Percentiles rank a stretch among this genome's conserved stretches.
Conservation (phyloP, 2,888 invertebrate species). For the Lottia scabra region DNA sequence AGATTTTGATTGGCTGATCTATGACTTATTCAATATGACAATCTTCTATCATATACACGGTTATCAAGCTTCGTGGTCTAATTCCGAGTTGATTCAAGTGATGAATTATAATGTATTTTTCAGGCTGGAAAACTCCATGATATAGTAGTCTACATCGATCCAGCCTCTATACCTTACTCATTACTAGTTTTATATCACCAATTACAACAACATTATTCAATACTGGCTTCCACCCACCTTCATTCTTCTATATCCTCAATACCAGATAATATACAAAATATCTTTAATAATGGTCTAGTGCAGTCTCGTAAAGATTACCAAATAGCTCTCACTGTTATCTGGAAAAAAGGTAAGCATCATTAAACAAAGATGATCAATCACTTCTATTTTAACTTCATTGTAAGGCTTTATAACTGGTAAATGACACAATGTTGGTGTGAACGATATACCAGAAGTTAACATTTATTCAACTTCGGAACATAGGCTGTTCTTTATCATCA, state of each 20-base stretch:
- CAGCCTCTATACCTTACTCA: slow-evolving; percentile 78
- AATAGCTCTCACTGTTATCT: slow-evolving; percentile 78
- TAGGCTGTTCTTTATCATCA: too few species aligned
- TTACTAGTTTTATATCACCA: slow-evolving; percentile 75
- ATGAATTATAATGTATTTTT: slow-evolving; percentile 8
- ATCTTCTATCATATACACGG: too few species aligned
- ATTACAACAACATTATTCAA: slow-evolving; percentile 71
- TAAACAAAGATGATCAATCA: too few species aligned
- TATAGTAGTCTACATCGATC: slow-evolving; percentile 78
- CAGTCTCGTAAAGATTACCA: slow-evolving; percentile 64
- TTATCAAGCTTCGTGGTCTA: too few species aligned
- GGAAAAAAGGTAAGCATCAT: slow-evolving; percentile 77
- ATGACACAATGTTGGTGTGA: too few species aligned
- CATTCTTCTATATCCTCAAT: slow-evolving; percentile 75
- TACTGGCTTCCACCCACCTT: slow-evolving; percentile 75
- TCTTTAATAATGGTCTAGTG: slow-evolving; percentile 30
- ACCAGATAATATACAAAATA: slow-evolving; percentile 51
- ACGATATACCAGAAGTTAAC: too few species aligned
- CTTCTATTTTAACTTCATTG: too few species aligned
- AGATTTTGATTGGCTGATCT: too few species aligned
- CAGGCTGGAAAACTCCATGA: slow-evolving; percentile 69
- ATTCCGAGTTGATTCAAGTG: too few species aligned
- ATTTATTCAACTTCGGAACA: too few species aligned
- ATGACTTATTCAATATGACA: too few species aligned
- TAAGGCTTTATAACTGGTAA: too few species aligned